Base-by-base conservation (phyloP, 2,797 vertebrate genomes). In the Tokudaia tokunoshimensis region DNA sequence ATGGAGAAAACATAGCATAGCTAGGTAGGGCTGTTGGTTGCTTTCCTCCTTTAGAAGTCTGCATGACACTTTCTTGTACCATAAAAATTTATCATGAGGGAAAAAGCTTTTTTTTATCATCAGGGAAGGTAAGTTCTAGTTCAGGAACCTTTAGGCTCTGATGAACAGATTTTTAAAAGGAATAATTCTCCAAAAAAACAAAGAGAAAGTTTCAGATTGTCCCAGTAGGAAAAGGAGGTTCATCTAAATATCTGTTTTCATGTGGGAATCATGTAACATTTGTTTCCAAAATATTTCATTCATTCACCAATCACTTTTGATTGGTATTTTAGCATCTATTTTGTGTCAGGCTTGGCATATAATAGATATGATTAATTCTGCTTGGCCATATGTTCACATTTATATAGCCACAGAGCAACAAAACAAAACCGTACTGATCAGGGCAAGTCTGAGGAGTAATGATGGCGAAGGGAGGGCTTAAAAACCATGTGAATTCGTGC, bases 281-380 rank as follows among this genome's bases (percentile, higher is more conserved):
- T 34, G 55, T 85, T 44, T 88, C 79, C 96, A 86, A 88, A 96
- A n/a, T 44, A 94, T 89, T 92, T 82, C 26, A 55, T 74, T 52
- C 13, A 70, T 76, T 94, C 81, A 93, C 44, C 50, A 88, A 57
- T 93, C 78, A 87, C 70, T 88, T 70, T 37, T 37, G 70, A 20
- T 72, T 37, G n/a, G 70, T 72, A 72, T 20, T 96, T 63, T 61
- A 89, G 67, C 61, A 83, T 85, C 75, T 94, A 95, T 55, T 96
- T 96, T 93, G 72, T 96, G 90, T 78, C 92, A 87, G 24, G 34
- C 29, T 59, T 93, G 92, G 88, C 88, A 70, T 57, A 92, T 72
- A 63, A 79, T 14, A 90, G 24, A 70, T 79, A 85, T 15, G 67
- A 74, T 67, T 75, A 72, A 76, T 72, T 94, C 76, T 84, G 3